Evolutionary conservation across 2,797 vertebrate genomes (phyloP), one percentile per base, ranked within the genome.

Genomic region (Clamator glandarius): DNA sequence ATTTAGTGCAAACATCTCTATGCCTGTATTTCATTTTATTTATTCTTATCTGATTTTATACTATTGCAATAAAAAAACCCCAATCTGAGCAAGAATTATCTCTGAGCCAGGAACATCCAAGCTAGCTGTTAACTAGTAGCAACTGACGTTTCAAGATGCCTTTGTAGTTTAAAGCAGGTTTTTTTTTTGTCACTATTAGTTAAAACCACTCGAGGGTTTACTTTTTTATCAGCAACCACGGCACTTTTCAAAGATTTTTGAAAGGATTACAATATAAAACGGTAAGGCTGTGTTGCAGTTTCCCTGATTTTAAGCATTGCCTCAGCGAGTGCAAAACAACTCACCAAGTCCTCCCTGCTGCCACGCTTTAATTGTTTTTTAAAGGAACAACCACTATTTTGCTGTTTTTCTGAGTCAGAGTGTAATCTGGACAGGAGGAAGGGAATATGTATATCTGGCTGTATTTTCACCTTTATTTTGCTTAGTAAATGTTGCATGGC

Each of bases 11-110:
- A 97, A 96, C 95, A 97, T 97, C 94, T 95, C 93, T n/a, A 6
- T 59, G 91, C 94, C 92, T 96, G 95, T 92, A 94, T 95, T 97
- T 96, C 79, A 87, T 97, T 97, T 97, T 98, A 97, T 97, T 97
- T 97, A 96, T 95, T 96, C 97, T 97, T 97, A 97, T 98, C 97
- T 97, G 97, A 97, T 97, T 97, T 97, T 97, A 90, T 94, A 94
- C 78, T 84, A 93, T 94, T 95, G 93, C 95, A 96, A 77, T 96
- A 97, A 95, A 94, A 92, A 91, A 77, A 33, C 74, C 8, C 26
- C 20, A 95, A 92, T 96, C 84, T 94, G 89, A 93, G 73, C 79
- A 96, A 96, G 92, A 97, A 94, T 97, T 96, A 95, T 97, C 95
- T 98, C 88, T 92, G 91, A 97, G 95, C 90, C 80, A 91, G 96